Evolutionary conservation across 1,140 invertebrate species (phyloP), one percentile per base, ranked within the genome.

Genomic region (Vanessa tameamea): DNA sequence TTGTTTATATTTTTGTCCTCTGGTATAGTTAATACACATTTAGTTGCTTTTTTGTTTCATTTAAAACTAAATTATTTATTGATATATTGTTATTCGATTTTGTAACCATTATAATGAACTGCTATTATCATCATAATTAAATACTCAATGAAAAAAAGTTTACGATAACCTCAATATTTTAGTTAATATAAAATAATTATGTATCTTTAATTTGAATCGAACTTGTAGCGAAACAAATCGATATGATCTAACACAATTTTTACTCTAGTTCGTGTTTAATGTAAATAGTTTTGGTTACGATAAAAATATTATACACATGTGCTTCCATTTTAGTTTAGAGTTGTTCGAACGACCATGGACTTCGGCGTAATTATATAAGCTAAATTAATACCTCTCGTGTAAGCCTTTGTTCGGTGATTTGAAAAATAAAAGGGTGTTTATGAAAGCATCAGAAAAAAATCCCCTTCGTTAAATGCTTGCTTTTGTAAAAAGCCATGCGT

Each of bases 391-490:
- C 20, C 65, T 47, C 65, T 26, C 57, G 53, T 23, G 53, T 73
- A 73, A 51, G 53, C 65, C 72, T 73, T 73, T 73, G 72, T 68
- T 73, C 72, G 31, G 55, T 68, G 57, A 65, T 64, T 68, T 64
- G 57, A 47, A 73, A 73, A 73, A 63, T 73, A 67, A 73, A 73
- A 64, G 72, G 65, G 72, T 61, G 72, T 73, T 73, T 73, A 68
- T 73, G 72, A 70, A 75, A 75, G 67, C 64, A 71, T 69, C n/a
- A 73, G 43, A 72, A 73, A 75, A 63, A 69, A 69, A 47, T 37
- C 37, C 61, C 47, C 73, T 43, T 69, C 61, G 66, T 69, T 69
- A 47, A 75, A 75, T 64, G 55, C 61, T 53, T 69, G 20, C 59
- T 7, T 68, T 63, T 64, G 63, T 72, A 72, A 68, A 69, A 63